phyloP scores from a whole-genome alignment of 2,113 vertebrate species.

The Polyodon spathula region DNA sequence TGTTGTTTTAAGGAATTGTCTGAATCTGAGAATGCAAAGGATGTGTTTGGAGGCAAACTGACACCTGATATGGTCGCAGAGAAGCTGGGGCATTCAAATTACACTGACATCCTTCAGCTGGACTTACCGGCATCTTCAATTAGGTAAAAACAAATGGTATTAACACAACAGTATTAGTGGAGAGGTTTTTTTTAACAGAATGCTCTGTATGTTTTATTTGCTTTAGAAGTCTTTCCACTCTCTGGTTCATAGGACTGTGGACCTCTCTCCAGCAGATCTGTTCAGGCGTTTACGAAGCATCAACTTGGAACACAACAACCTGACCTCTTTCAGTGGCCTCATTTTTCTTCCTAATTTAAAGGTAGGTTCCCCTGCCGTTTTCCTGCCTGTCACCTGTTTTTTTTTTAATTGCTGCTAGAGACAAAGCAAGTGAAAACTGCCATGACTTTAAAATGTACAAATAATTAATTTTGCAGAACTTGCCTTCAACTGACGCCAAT shows the following conservation, averaged over 20 bases:
- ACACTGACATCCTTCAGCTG: conserved; percentile 59
- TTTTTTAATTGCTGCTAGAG: background rate
- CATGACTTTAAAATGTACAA: too few species aligned
- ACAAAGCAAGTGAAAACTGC: background rate
- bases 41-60: conserved; percentile 68
- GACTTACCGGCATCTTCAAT: conserved; percentile 61
- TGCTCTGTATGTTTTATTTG: background rate
- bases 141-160: conserved; percentile 55
- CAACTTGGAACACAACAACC: conserved; percentile 72
- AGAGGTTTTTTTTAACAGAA: background rate
- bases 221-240: background rate
- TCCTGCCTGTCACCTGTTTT: conserved; percentile 10
- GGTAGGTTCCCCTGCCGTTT: conserved; percentile 34
- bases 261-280: conserved; percentile 56
- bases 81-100: conserved; percentile 66
- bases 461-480: too few species aligned
- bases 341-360: conserved; percentile 69
- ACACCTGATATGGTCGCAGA: conserved; percentile 69
- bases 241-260: conserved; percentile 47
- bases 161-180: background rate
- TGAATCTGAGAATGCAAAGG: conserved; percentile 69
- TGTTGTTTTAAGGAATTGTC: conserved; percentile 63
- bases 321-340: conserved; percentile 70
- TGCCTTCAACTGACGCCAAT: too few species aligned
- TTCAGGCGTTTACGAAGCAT: conserved; percentile 56